A percentile compares a stretch with the other conserved stretches of the same genome.
Conservation (phyloP, 2,113 vertebrate genomes). For the Phocoena sinus region DNA sequence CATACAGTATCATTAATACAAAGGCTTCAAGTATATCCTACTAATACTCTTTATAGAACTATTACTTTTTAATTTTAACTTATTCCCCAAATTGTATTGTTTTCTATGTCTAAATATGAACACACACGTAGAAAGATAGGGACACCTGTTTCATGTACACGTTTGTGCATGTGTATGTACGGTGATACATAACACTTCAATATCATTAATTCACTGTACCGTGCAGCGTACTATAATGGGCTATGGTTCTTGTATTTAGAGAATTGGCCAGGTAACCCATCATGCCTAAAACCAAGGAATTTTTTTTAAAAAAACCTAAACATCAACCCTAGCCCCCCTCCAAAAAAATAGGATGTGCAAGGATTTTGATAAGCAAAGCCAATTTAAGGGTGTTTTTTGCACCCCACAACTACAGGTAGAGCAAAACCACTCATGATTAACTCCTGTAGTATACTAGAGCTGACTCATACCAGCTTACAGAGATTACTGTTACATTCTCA, state of each 20-base stretch:
- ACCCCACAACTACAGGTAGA: neutral
- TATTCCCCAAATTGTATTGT: neutral
- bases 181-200: neutral
- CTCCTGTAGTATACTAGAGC: neutral
- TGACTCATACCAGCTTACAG: neutral
- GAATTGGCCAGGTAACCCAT: neutral
- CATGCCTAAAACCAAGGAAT: neutral
- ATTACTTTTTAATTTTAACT: neutral
- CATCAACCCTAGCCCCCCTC: accelerated
- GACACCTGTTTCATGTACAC: neutral
- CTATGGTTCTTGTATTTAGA: neutral
- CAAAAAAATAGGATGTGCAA: neutral
- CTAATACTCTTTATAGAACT: neutral
- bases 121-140: neutral
- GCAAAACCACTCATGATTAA: neutral
- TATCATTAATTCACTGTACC: neutral
- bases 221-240: neutral
- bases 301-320: neutral
- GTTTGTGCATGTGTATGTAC: neutral
- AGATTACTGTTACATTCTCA: neutral
- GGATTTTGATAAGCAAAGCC: neutral
- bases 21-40: neutral
- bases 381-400: neutral
- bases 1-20: conserved; percentile 1
- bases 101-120: neutral